Evolutionary conservation across 2,888 invertebrate species (phyloP), one percentile per base, ranked within the genome.

Genomic region (Dicycla oo): DNA sequence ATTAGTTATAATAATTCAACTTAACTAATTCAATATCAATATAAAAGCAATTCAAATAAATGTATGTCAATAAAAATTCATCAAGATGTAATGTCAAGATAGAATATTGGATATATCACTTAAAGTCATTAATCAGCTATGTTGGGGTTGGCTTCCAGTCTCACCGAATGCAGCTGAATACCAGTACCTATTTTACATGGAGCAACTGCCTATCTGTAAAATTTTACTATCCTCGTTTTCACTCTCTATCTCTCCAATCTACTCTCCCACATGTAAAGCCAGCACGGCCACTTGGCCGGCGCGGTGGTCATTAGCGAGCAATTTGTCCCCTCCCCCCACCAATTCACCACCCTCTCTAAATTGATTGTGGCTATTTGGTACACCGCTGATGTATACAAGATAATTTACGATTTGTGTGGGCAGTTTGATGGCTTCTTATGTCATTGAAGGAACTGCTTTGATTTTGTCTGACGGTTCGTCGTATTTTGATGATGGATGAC

Each of bases 291-390:
- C 79, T 85, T 77, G 82, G 81, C 82, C 81, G 65, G 69, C 75
- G 76, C 80, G 74, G 80, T 74, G 71, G 90, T 94, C 95, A 93
- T 95, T 95, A 94, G 91, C 83, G 92, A 90, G 88, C 91, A 92
- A 93, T 93, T 92, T 92, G 86, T 88, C 89, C 89, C 90, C 89
- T 85, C 84, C 87, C 87, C 81, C 80, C 87, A 74, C 79, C 87
- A 86, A 86, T 87, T 81, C 87, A 81, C 83, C 79, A 86, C 86
- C 85, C 87, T 87, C 83, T 86, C 71, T 84, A 93, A 94, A 95
- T 95, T 95, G 94, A 94, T 95, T 94, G 93, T 91, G 89, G 91
- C 91, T 88, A 91, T 93, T 89, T 80, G 84, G 82, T 80, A 78
- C 76, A 84, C 86, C 85, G 75, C 85, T 84, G 76, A 81, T 85